A percentile compares a stretch with the other conserved stretches of the same genome.
Conservation (phyloP, 2,888 invertebrate species). For the Napeogenes sylphis region DNA sequence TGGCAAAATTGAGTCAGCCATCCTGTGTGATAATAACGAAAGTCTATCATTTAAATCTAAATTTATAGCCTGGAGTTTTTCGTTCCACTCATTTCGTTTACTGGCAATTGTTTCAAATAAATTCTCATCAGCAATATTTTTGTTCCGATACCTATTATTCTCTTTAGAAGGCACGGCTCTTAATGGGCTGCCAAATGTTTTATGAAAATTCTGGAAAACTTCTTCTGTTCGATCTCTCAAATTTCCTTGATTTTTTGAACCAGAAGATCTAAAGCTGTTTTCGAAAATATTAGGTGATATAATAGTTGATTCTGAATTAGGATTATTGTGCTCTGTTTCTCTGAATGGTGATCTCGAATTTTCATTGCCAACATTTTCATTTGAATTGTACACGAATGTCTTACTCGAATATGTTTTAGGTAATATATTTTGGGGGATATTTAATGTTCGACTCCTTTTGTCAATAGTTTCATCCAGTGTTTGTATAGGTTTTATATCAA, state of each 20-base stretch:
- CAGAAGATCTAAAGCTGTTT: conserved; percentile 13
- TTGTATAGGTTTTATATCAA: conserved; percentile 45
- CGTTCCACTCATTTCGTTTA: conserved; percentile 50
- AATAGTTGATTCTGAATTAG: background rate
- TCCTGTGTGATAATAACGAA: conserved; percentile 41
- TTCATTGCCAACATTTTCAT: conserved; percentile 5
- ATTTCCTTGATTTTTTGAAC: conserved; percentile 35
- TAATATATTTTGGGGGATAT: conserved; percentile 36
- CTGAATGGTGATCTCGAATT: background rate
- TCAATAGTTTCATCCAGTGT: conserved; percentile 30
- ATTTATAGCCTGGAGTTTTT: conserved; percentile 56
- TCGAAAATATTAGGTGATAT: conserved; percentile 8
- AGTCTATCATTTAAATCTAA: conserved; percentile 54
- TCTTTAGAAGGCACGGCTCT: conserved; percentile 32
- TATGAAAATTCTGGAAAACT: conserved; percentile 46
- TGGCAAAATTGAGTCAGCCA: conserved; percentile 9
- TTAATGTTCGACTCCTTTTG: conserved; percentile 32
- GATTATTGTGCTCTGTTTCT: background rate
- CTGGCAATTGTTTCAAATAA: conserved; percentile 46
- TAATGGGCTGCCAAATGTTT: conserved; percentile 43
- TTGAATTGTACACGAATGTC: conserved; percentile 24
- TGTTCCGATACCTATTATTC: conserved; percentile 30
- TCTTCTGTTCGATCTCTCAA: conserved; percentile 45
- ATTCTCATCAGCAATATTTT: conserved; percentile 40
- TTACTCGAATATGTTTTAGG: conserved; percentile 7